phyloP scores from a whole-genome alignment of 1,140 invertebrate genomes.

The Cardiocondyla obscurior region DNA sequence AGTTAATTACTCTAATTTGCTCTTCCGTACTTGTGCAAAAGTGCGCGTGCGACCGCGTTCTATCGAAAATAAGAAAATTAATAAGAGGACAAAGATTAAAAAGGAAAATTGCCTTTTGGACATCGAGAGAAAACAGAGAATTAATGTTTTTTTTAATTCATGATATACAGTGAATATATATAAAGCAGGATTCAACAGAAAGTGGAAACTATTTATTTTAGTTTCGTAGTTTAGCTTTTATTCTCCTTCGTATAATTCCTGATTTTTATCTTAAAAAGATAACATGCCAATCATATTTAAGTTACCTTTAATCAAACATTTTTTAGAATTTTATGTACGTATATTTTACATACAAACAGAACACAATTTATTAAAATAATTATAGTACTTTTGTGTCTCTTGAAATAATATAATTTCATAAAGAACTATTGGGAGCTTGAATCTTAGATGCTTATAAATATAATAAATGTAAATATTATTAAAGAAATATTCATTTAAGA shows the following conservation, averaged over 20 bases:
- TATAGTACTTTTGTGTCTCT: conserved; percentile 21
- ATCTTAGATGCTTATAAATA: conserved; percentile 56
- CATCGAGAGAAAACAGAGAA: conserved; percentile 1
- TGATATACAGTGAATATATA: conserved; percentile 33
- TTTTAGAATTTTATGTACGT: conserved; percentile 36
- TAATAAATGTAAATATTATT: conserved; percentile 65
- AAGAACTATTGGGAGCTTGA: conserved; percentile 55
- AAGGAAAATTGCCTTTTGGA: not conserved
- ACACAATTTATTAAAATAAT: not conserved
- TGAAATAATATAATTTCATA: conserved; percentile 59
- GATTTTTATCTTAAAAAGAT: not conserved
- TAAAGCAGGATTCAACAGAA: not conserved
- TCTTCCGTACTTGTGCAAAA: not conserved
- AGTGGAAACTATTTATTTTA: conserved; percentile 27
- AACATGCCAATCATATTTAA: not conserved
- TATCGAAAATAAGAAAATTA: conserved; percentile 8
- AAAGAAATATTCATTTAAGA: conserved; percentile 49
- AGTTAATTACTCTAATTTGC: conserved; percentile 17
- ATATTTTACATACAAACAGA: not conserved
- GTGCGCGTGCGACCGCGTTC: conserved; percentile 43
- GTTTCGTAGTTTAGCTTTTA: conserved; percentile 39
- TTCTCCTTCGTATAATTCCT: not conserved
- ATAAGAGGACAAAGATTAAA: conserved; percentile 1
- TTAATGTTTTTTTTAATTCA: conserved; percentile 35
- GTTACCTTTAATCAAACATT: conserved; percentile 6